phyloP scores from a whole-genome alignment of 2,888 invertebrate genomes.

The Prosopocoilus inquinatus region DNA sequence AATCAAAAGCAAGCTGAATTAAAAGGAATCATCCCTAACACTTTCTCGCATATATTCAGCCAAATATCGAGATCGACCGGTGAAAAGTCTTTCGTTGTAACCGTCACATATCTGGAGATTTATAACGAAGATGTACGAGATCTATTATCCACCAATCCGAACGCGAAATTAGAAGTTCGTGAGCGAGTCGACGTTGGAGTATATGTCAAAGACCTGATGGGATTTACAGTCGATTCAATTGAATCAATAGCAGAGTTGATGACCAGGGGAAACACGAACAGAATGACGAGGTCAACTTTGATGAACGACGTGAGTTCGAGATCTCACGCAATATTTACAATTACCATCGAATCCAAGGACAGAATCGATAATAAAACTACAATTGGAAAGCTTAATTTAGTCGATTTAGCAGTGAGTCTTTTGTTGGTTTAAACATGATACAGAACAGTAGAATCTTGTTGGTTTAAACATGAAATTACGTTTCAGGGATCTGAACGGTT shows the following conservation, averaged over 20 bases:
- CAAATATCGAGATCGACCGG: constrained; percentile 93
- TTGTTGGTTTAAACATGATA: background rate
- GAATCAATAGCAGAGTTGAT: constrained; percentile 48
- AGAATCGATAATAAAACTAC: constrained; percentile 80
- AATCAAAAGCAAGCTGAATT: constrained; percentile 82
- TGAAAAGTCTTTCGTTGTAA: constrained; percentile 74
- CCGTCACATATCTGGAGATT: constrained; percentile 97
- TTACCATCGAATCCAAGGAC: constrained; percentile 95
- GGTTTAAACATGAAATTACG: background rate
- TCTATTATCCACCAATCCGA: constrained; percentile 80
- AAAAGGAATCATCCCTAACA: constrained; percentile 96
- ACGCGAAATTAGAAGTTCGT: constrained; percentile 84
- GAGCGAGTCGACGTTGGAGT: constrained; percentile 96
- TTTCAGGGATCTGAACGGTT: constrained; percentile 92
- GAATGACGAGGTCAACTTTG: constrained; percentile 86
- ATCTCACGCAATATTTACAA: constrained; percentile 97
- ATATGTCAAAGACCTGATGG: constrained; percentile 95
- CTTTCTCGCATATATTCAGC: constrained; percentile 98
- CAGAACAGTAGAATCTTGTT: background rate
- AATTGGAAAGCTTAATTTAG: constrained; percentile 95
- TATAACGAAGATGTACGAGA: constrained; percentile 99
- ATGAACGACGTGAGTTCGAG: constrained; percentile 97
- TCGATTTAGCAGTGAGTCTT: constrained; percentile 85
- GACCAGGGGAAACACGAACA: constrained; percentile 94
- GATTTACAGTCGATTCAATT: constrained; percentile 86